Conservation (phyloP, 2,113 vertebrate species). For the Ceyx cyanopectus region DNA sequence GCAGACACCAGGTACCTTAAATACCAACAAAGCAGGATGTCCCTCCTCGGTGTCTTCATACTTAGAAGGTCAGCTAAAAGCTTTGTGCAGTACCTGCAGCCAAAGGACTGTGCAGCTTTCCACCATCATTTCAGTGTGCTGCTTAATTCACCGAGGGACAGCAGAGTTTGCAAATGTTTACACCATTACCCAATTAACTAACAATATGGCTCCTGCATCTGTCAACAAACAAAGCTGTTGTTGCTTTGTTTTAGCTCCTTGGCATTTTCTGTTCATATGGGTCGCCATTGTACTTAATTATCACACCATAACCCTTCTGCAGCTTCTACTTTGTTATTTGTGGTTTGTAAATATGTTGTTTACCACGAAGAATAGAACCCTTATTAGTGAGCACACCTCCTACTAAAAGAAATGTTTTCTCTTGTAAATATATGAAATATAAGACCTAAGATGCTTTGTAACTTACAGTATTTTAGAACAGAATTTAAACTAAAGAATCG, state of each 20-base stretch:
- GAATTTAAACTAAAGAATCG: background rate
- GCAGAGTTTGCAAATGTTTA: conserved; percentile 98
- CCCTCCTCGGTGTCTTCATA: background rate
- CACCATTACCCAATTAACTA: conserved; percentile 99
- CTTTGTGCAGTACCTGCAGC: conserved; percentile 40
- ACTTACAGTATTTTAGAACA: background rate
- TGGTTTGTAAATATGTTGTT: conserved; percentile 78
- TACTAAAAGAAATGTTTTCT: conserved; percentile 49
- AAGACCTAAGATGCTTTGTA: conserved; percentile 5
- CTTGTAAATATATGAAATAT: background rate
- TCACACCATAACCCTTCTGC: conserved; percentile 81
- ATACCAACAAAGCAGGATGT: background rate
- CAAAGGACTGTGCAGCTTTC: conserved; percentile 62
- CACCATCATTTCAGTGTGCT: conserved; percentile 72
- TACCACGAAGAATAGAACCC: conserved; percentile 55
- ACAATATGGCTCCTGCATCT: conserved; percentile 95
- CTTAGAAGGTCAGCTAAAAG: conserved; percentile 8
- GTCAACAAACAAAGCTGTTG: conserved; percentile 99
- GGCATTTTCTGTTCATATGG: conserved; percentile 85
- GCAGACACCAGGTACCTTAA: conserved; percentile 2
- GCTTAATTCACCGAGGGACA: conserved; percentile 85
- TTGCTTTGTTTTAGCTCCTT: conserved; percentile 88
- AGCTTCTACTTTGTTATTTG: conserved; percentile 82
- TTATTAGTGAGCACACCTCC: conserved; percentile 36
- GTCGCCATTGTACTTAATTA: conserved; percentile 87